Evolutionary conservation across 64 coral and sea anemone species (phyloP), one percentile per base, ranked within the genome.

Genomic region (Montipora efflorescens): DNA sequence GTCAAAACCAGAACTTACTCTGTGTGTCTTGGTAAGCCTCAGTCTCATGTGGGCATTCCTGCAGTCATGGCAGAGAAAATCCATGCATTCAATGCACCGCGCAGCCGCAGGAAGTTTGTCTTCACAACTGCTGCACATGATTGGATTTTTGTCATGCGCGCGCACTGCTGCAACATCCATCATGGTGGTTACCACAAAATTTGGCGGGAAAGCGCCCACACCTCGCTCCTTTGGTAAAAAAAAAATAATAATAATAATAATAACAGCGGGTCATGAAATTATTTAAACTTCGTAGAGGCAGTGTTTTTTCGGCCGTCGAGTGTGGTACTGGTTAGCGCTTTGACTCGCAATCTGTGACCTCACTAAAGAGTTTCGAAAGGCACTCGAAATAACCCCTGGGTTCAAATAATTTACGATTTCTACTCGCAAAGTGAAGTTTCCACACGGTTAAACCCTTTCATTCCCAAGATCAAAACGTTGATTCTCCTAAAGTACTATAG

Each of bases 181-280:
- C 95, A 99, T 96, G 1, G 98, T 99, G 61, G 98, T 99, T 14
- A 96, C 98, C 80, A 99, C 98, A 67, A 99, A 99, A 92, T 99
- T 99, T 78, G 98, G 95, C 75, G 98, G 95, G 74, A 99, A 96
- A 46, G 92, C 95, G 11, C 90, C 93, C 2, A 96, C 91, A 10
- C 98, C 96, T 71, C 90, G 85, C 66, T 98, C 96, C 96, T 99
- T 85, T 18, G 21, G 82, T 62, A 81, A 87, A 79, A 72, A 79
- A 67, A 23, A 28, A 4, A 79, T 7, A 45, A 78, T 1, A 36
- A 36, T 79, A 67, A 23, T 15, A 4, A 79, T 7, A 45, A 78
- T 4, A 9, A 47, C 53, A 5, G 53, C 53, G 11, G 8, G 53
- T 57, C 53, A 11, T 8, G 11, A 57, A 57, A 8, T 57, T 11